Evolutionary conservation across 2,113 vertebrate genomes (phyloP).

Genomic region (Xiphophorus couchianus): DNA sequence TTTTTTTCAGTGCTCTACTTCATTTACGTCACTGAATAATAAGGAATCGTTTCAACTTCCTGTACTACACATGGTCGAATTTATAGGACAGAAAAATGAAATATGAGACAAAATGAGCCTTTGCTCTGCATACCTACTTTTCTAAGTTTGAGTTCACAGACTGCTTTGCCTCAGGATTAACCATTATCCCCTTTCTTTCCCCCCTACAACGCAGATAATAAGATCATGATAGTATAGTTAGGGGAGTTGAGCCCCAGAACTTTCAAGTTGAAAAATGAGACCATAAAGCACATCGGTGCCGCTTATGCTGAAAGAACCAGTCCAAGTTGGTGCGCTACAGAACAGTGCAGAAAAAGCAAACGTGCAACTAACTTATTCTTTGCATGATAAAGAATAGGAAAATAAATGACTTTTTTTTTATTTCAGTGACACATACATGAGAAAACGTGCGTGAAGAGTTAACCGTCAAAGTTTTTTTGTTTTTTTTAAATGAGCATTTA

Average conservation of each 20-base stretch:
- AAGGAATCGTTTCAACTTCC: neutral
- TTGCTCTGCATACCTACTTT: slow-evolving; percentile 14
- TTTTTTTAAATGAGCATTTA: neutral
- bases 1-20: too few species aligned
- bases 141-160: slow-evolving; percentile 14
- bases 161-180: slow-evolving; percentile 33
- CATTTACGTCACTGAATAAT: neutral
- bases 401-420: neutral
- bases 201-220: slow-evolving; percentile 49
- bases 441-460: neutral
- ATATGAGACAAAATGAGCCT: too few species aligned
- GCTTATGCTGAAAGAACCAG: slow-evolving; percentile 18
- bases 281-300: slow-evolving; percentile 35
- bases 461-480: neutral
- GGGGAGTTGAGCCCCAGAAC: slow-evolving; percentile 60
- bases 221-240: slow-evolving; percentile 58
- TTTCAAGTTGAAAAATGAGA: slow-evolving; percentile 65
- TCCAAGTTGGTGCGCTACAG: slow-evolving; percentile 2
- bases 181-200: slow-evolving; percentile 38
- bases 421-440: neutral
- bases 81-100: neutral
- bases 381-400: too few species aligned
- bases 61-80: neutral
- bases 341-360: slow-evolving; percentile 6
- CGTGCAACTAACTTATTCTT: neutral